Base-by-base conservation (phyloP, 2,888 invertebrate genomes). In the Tetheella fluctuosa region DNA sequence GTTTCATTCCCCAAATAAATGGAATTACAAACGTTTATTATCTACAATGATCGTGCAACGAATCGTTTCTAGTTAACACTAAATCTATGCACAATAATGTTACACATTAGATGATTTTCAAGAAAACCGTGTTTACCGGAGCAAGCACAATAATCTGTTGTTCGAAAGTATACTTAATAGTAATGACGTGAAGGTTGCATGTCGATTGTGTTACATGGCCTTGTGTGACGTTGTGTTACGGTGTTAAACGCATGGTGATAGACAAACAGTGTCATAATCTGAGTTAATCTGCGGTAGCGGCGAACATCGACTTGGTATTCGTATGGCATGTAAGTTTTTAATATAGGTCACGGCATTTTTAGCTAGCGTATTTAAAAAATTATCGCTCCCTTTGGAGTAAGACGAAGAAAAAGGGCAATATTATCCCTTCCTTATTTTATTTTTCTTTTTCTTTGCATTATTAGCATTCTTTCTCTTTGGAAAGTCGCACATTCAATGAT, bases 231-330 rank as follows among this genome's bases (percentile, higher is more conserved):
- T 53, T 63, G 58, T 58, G 52, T 69, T 58, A 67, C 63, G 68
- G 61, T 56, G 59, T 39, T 39, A 39, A n/a, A 39, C n/a, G 39
- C n/a, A 39, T 39, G n/a, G 39, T 66, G 62, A 64, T 69, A 66
- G 67, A 73, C 69, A 76, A 76, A 71, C 68, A 71, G 61, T 69
- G 70, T 72, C 70, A 70, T 79, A 79, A 79, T 79, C 76, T 70
- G 62, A 67, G 77, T 65, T 80, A 70, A 79, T 77, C 78, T 60
- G 61, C 64, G 66, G 70, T 71, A 61, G 62, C 65, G 59, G 63
- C 37, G 69, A 71, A 73, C 71, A 71, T 17, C 10, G 20, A 55
- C 57, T 37, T 52, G 52, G 42, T 61, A 30, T 54, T 39, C 54
- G 7, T 42, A 17, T 7, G 10, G 48, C 20, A 48, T 10, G n/a